Base-by-base conservation (phyloP, 1,140 invertebrate genomes). In the Dendroctonus ponderosae region DNA sequence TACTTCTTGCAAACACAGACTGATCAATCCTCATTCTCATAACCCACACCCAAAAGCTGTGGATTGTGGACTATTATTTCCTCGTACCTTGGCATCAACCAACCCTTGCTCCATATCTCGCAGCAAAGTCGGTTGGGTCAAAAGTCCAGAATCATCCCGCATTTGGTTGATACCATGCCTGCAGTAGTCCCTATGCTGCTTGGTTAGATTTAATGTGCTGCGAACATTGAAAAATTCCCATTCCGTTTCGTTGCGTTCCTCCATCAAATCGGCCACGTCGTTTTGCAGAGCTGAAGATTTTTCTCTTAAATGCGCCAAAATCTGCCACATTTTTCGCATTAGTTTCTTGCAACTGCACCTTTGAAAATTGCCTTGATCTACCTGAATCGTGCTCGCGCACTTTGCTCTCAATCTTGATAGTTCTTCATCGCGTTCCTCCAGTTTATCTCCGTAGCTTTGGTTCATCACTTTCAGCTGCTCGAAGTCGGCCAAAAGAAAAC, bases 351-450 rank as follows among this genome's bases (percentile, higher is more conserved):
- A 1, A 26, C 26, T 26, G 26, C 26, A 26, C 26, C 3, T 1
- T 26, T 1, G 26, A 26, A 8, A 1, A 2, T 46, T 7, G 0
- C 38, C 2, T 6, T 56, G 9, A 7, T 42, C 37, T 59, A 70
- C 68, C 63, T 79, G 77, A 14, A 75, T 73, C 5, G 71, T 70
- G 41, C 62, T 68, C 15, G 50, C 50, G 61, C 74, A 75, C 59
- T 74, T 73, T 6, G 46, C 51, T 66, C 76, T 68, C 12, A 78
- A 44, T 14, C 54, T 66, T 6, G 56, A 65, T 14, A 79, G 62
- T 53, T 78, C 76, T 50, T 75, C 73, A 58, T 78, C 75, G 51
- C 74, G 68, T 51, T 79, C 77, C 48, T 79, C 77, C 12, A 78
- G 76, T 72, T 73, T 80, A 70, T 71, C 78, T 70, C 7, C 75